A percentile compares a stretch with the other conserved stretches of the same genome.
phyloP scores from a whole-genome alignment of 2,797 vertebrate species.

The Phrynocephalus guinanensis region DNA sequence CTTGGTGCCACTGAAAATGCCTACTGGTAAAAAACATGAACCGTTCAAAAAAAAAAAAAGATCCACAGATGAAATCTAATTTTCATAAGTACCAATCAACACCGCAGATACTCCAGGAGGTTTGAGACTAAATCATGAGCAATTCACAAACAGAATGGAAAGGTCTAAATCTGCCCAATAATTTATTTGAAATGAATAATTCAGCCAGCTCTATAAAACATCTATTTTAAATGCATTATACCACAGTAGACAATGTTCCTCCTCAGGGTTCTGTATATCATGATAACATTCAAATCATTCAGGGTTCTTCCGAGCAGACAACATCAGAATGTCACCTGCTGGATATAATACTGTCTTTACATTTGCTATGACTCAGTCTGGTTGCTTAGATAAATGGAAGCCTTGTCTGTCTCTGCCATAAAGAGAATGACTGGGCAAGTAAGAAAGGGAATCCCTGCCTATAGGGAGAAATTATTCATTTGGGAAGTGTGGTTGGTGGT shows the following conservation, averaged over 20 bases:
- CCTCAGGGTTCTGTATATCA: slow-evolving; percentile 24
- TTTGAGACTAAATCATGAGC: slow-evolving; percentile 39
- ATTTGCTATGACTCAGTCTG: slow-evolving; percentile 30
- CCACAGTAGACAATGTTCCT: background rate
- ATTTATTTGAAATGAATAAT: slow-evolving; percentile 48
- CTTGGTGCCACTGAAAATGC: slow-evolving; percentile 12
- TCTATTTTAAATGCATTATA: slow-evolving; percentile 40
- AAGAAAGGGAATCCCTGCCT: background rate
- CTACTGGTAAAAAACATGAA: slow-evolving; percentile 18
- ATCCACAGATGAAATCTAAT: slow-evolving; percentile 41
- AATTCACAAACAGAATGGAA: slow-evolving; percentile 39
- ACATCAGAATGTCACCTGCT: slow-evolving; percentile 33
- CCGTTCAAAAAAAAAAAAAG: slow-evolving; percentile 16
- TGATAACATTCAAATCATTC: slow-evolving; percentile 35
- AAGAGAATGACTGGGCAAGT: background rate
- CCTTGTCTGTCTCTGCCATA: slow-evolving; percentile 4
- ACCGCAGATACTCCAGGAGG: slow-evolving; percentile 6
- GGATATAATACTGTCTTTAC: slow-evolving; percentile 41
- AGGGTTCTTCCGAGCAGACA: slow-evolving; percentile 34
- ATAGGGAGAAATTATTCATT: slow-evolving; percentile 22
- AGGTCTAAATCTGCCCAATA: slow-evolving; percentile 37
- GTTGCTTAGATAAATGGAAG: slow-evolving; percentile 31
- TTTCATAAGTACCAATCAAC: slow-evolving; percentile 36
- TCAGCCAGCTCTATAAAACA: slow-evolving; percentile 38
- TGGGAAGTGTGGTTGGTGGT: background rate